phyloP scores from a whole-genome alignment of 2,797 vertebrate genomes.

The Tadarida brasiliensis region DNA sequence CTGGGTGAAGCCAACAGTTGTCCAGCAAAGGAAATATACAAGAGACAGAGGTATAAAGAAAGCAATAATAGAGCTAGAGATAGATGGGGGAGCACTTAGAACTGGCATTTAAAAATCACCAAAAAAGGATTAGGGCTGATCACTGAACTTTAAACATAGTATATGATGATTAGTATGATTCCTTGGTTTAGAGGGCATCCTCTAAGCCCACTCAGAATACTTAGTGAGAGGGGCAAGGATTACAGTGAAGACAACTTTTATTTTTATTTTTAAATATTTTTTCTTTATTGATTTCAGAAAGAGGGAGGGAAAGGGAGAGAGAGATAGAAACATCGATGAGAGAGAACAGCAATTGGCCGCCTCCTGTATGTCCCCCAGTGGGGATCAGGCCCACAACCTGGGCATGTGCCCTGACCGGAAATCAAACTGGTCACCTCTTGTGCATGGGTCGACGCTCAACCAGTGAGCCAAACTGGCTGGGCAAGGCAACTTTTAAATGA shows the following conservation, averaged over 20 bases:
- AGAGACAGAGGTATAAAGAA: background rate
- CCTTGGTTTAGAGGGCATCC: background rate
- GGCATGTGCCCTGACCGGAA: too few species aligned
- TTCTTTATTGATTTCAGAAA: too few species aligned
- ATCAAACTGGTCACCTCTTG: too few species aligned
- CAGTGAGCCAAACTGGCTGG: too few species aligned
- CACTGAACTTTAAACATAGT: background rate
- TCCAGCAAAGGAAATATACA: background rate
- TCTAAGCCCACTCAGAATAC: background rate
- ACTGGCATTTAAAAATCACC: background rate
- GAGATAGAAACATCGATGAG: too few species aligned
- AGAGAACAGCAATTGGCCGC: too few species aligned
- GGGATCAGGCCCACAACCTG: too few species aligned
- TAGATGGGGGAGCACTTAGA: background rate
- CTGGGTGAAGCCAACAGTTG: background rate
- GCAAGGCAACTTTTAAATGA: background rate
- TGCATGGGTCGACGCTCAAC: too few species aligned
- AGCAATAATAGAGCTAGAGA: background rate
- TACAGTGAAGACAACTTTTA: background rate
- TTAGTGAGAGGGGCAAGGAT: background rate
- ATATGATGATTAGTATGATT: background rate
- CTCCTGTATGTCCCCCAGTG: too few species aligned
- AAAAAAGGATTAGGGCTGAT: background rate
- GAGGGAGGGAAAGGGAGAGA: too few species aligned
- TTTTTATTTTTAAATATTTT: too few species aligned